Evolutionary conservation across 2,888 invertebrate genomes (phyloP).

Genomic region (Limnephilus marmoratus): DNA sequence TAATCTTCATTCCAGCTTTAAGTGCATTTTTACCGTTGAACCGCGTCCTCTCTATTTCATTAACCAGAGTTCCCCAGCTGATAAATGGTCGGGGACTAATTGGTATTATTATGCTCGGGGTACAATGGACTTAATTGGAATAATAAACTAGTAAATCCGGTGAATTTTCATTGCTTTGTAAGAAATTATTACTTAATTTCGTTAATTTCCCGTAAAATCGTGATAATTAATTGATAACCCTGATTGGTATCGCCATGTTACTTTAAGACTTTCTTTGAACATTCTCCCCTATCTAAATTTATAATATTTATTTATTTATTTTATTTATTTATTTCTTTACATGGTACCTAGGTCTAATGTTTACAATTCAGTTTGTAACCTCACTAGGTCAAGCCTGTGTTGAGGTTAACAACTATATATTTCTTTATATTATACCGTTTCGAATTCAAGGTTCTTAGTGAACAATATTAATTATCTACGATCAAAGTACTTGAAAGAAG

Average conservation of each 20-base stretch:
- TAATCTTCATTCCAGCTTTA: no score
- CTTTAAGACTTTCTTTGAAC: background rate
- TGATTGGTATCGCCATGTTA: background rate
- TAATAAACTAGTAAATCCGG: slow-evolving; percentile 26
- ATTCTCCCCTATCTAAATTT: background rate
- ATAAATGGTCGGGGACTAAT: slow-evolving; percentile 28
- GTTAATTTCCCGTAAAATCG: background rate
- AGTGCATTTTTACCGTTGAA: background rate
- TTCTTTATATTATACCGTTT: no score
- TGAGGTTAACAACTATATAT: no score
- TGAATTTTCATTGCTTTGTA: slow-evolving; percentile 20
- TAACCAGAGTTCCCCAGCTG: background rate
- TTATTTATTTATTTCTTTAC: no score
- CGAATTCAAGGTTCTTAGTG: no score
- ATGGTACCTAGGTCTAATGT: no score
- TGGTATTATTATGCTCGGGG: slow-evolving; percentile 16
- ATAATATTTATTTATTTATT: no score
- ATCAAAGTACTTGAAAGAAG: no score
- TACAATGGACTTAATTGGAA: slow-evolving; percentile 12
- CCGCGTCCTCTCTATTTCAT: background rate
- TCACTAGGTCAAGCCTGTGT: no score
- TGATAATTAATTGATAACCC: background rate
- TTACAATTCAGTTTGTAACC: no score
- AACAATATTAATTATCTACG: no score
- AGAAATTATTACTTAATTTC: slow-evolving; percentile 18